Evolutionary conservation across 2,113 vertebrate genomes (phyloP), one percentile per base, ranked within the genome.

Genomic region (Phylloscopus trochilus): DNA sequence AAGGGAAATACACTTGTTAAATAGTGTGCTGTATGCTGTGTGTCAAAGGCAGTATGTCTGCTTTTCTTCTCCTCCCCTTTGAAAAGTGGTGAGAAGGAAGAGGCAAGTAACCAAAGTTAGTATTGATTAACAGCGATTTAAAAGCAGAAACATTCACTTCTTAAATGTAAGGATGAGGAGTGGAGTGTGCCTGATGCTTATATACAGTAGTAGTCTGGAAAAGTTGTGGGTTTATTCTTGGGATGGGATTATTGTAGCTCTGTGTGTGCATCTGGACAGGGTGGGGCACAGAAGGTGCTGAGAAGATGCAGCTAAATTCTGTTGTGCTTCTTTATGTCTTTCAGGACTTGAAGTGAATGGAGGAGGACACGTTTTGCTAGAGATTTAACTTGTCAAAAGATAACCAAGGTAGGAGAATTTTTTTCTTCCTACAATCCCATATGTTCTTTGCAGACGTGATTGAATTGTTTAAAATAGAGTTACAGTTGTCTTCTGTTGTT

Each of bases 271-370:
- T 23, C 20, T 16, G 4, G 31, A 8, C 16, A 26, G 22, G 11
- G 1, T 5, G 7, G n/a, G 70, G 16, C 11, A 5, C 6, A 3
- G 24, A 11, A 9, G 6, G 20, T 30, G 10, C 33, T 76, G 67
- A 69, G 53, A 64, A 39, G 41, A 18, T 47, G 15, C 26, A 37
- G 0, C 76, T 94, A 30, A 95, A 87, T 64, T 37, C 19, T 81
- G 0, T 33, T 79, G 9, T 23, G 11, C 41, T 60, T 83, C 67
- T 84, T 84, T 76, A 0, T 96, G 66, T 90, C 81, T 95, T 94
- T 53, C 95, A 97, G 97, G 92, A 84, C 64, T 93, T 87, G 9
- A 23, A 39, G 85, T 96, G 95, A 67, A 97, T 97, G 97, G 97
- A 96, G 91, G 74, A 91, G 83, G 74, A 77, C 77, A 15, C 53